Base-by-base conservation (phyloP, 53 echinoderm and acorn worm species). In the Holothuria scabra region DNA sequence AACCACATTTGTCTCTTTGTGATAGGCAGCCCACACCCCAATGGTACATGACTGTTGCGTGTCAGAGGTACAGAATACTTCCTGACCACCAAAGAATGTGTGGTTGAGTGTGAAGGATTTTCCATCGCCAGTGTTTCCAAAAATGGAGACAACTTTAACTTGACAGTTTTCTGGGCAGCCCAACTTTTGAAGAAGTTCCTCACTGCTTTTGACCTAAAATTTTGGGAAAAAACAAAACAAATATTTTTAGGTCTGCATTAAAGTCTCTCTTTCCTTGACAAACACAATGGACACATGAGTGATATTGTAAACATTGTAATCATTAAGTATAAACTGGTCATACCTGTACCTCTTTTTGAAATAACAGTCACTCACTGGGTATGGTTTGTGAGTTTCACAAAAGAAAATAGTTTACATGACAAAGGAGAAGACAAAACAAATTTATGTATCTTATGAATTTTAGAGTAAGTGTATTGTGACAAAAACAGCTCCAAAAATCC, bases 121-220 rank as follows among this genome's bases (percentile, higher is more conserved):
- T 38, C 97, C 97, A 66, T 93, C 93, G 29, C 97, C 93, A 20
- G 97, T 96, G 79, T 96, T 96, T 28, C 97, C 97, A 74, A 96
- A 96, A 64, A 96, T 96, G 76, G 97, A 96, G 57, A 94, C 84
- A 25, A 96, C 93, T 59, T 96, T 96, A 49, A 96, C 87, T 13
- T 74, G 88, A 25, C 87, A 55, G 44, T 88, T 60, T 9, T 83
- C 74, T 19, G 80, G 63, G 58, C 97, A 96, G 23, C 86, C 68
- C 13, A 96, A 84, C 64, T 87, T 74, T 74, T 88, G 84, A 18
- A 87, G 62, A 56, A 96, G 90, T 8, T 85, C 90, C 37, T 79
- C 83, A 26, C 86, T 83, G 55, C 85, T 81, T 29, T 90, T 88
- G 46, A 93, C 88, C 95, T 95, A 67, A 4, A 87, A 86, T 18